phyloP scores from a whole-genome alignment of 2,888 invertebrate species.

The Amphipoea lucens region DNA sequence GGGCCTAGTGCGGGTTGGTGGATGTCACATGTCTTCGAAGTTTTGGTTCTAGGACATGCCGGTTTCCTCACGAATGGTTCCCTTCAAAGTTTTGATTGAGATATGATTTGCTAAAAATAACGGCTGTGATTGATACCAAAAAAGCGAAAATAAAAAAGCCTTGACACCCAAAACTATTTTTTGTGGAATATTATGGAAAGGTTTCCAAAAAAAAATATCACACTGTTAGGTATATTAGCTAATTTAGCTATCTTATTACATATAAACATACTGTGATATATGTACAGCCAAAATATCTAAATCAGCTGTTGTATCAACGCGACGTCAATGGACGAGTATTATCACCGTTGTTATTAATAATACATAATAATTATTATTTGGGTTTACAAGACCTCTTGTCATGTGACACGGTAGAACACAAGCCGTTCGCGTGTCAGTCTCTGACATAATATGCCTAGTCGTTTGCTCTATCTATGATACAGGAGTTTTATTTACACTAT shows the following conservation, averaged over 20 bases:
- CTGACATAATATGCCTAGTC: conserved; percentile 13
- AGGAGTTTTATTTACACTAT: not conserved
- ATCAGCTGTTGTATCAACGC: conserved; percentile 37
- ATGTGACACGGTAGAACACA: conserved; percentile 44
- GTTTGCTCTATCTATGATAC: not conserved
- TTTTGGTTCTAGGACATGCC: not conserved
- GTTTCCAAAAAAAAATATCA: conserved; percentile 11
- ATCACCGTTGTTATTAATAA: conserved; percentile 54
- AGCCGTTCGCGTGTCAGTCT: conserved; percentile 21
- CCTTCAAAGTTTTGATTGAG: not conserved
- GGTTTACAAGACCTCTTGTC: conserved; percentile 51
- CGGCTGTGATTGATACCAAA: not conserved
- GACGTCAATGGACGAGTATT: conserved; percentile 49
- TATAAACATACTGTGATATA: conserved; percentile 21
- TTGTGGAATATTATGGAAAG: not conserved
- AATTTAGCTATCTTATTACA: conserved; percentile 24
- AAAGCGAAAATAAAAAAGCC: not conserved
- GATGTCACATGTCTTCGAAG: not conserved
- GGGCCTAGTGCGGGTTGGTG: not conserved
- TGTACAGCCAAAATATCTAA: conserved; percentile 23
- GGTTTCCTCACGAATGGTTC: not conserved
- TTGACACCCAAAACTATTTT: not conserved
- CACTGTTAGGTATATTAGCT: not conserved
- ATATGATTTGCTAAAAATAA: not conserved
- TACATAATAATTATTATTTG: conserved; percentile 41